These are phyloP conservation scores for Mythimna vitellina DNA, from an alignment of 2,888 invertebrate genomes.

Conservation along the genomic window DNA sequence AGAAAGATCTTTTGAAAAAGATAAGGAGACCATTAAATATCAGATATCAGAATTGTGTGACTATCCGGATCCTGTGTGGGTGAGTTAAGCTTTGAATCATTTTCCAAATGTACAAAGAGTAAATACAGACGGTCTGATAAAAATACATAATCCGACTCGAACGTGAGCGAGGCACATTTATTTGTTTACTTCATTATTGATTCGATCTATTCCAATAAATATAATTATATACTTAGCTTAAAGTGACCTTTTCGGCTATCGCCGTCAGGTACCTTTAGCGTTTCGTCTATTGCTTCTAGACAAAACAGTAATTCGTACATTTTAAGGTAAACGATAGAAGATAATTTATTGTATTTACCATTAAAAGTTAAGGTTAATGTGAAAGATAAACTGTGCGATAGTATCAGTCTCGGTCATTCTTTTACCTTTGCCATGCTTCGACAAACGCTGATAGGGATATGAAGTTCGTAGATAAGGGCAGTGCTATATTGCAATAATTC, in stretches of 20 bases:
- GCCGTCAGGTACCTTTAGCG: background rate
- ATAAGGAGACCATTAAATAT: conserved; percentile 94
- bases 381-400: conserved; percentile 28
- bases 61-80: conserved; percentile 98
- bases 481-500: conserved; percentile 6
- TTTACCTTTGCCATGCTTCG: conserved; percentile 21
- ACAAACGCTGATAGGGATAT: conserved; percentile 11
- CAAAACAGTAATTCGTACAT: conserved; percentile 25
- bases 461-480: conserved; percentile 20
- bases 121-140: conserved; percentile 20
- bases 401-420: conserved; percentile 33
- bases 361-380: conserved; percentile 34
- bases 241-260: conserved; percentile 11
- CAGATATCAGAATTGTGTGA: conserved; percentile 96
- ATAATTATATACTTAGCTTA: no score
- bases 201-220: conserved; percentile 1
- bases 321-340: conserved; percentile 37
- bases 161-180: background rate
- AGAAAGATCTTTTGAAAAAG: conserved; percentile 97
- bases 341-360: conserved; percentile 3
- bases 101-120: conserved; percentile 15
- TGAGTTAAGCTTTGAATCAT: conserved; percentile 79
- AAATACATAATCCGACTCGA: conserved; percentile 26
- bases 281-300: conserved; percentile 1
- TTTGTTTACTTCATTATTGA: conserved; percentile 12